Conservation (phyloP, 2,797 vertebrate genomes). For the Morelia viridis region DNA sequence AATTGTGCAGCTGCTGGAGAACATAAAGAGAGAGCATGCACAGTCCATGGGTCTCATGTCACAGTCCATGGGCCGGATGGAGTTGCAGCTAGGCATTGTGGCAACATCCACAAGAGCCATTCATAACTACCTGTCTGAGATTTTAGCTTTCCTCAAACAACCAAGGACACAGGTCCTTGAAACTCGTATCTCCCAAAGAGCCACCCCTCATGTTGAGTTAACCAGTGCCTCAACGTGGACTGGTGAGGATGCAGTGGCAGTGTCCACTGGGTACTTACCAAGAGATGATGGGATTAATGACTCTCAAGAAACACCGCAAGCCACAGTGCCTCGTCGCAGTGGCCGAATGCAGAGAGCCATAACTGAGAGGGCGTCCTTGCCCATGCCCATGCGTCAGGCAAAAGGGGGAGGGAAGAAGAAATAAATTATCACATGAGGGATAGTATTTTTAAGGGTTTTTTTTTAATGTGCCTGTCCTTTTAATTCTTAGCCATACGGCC, state of each 20-base stretch:
- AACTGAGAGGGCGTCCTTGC: constrained; percentile 72
- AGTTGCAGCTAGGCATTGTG: constrained; percentile 75
- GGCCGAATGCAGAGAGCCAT: constrained; percentile 75
- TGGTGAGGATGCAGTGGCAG: constrained; percentile 73
- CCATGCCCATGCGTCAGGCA: constrained; percentile 72
- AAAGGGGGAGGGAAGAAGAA: constrained; percentile 75
- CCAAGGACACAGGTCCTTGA: constrained; percentile 72
- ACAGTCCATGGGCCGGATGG: constrained; percentile 73
- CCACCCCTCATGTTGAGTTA: constrained; percentile 72
- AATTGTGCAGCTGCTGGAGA: constrained; percentile 75
- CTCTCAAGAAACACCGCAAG: constrained; percentile 69
- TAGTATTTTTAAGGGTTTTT: constrained; percentile 67
- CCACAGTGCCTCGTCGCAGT: constrained; percentile 73
- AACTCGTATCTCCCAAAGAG: constrained; percentile 74
- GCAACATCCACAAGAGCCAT: constrained; percentile 76
- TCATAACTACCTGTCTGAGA: constrained; percentile 75
- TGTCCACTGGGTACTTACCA: constrained; percentile 72
- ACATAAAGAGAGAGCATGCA: constrained; percentile 75
- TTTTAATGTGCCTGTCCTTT: constrained; percentile 75
- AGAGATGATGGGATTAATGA: constrained; percentile 66
- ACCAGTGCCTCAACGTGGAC: constrained; percentile 73
- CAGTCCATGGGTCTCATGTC: constrained; percentile 75
- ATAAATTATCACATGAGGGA: constrained; percentile 56
- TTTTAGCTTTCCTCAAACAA: constrained; percentile 75
- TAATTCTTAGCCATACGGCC: constrained; percentile 75